Base-by-base conservation (phyloP, 1,140 invertebrate species). In the Micrasema longulum region DNA sequence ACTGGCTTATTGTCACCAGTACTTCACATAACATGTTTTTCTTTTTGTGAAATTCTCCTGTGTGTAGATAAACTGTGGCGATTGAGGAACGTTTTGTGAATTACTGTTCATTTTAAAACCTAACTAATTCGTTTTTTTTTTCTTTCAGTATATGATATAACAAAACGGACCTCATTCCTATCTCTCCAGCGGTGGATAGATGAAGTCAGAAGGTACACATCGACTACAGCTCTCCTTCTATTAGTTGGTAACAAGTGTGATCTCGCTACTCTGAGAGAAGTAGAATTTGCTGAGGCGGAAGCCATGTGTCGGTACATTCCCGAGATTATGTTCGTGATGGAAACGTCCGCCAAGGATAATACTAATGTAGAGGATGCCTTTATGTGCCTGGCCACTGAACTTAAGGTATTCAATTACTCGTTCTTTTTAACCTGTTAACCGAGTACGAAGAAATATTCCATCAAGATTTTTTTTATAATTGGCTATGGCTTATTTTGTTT, bases 221-320 rank as follows among this genome's bases (percentile, higher is more conserved):
- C 95, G 14, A 93, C 92, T 20, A 94, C 95, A 85, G 94, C 97
- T 14, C 89, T 96, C 38, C 89, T 97, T 64, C 89, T 97, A 48
- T 84, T 98, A 77, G 92, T 98, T 72, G 96, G 96, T 16, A 97
- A 97, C 79, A 97, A 97, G 83, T 94, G 92, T 86, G 95, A 97
- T 82, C 79, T 96, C 70, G 91, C 93, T 76, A 87, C 88, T 53
- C 86, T 92, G 72, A 80, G 95, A 50, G 94, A 97, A 84, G 95
- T 97, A 9, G 90, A 93, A 78, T 89, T 90, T 74, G 89, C 89
- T 72, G 94, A 97, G 84, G 94, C 94, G 4, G 90, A 93, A 79
- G 89, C 90, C 41, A 90, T 96, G 82, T 91, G 93, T 78, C 89
- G 94, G 77, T 93, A 93, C 82, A 89, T 94, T 77, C 92, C 92